phyloP scores from a whole-genome alignment of 2,797 vertebrate species.

The Macropus fuliginosus region DNA sequence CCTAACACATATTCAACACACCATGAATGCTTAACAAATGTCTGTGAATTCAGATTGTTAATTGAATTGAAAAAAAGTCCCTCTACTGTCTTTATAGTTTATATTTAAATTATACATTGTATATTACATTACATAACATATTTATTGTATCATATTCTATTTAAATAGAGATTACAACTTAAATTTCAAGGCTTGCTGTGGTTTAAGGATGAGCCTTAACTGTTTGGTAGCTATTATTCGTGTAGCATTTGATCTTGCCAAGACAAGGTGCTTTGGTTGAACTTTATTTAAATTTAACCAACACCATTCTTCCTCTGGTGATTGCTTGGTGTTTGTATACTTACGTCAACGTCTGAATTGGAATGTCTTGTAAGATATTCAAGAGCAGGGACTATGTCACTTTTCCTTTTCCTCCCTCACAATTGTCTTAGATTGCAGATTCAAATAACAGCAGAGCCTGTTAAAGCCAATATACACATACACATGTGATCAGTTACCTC shows the following conservation, averaged over 20 bases:
- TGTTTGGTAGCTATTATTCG: not conserved
- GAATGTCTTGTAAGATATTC: not conserved
- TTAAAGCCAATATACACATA: constrained; percentile 7
- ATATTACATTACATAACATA: not conserved
- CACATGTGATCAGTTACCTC: not conserved
- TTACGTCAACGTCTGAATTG: not conserved
- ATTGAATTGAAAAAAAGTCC: not conserved
- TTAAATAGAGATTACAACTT: not conserved
- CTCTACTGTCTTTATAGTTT: not conserved
- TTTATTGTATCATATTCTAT: not conserved
- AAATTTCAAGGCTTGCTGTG: not conserved
- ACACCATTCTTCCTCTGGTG: not conserved
- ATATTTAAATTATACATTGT: not conserved
- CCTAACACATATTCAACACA: not conserved
- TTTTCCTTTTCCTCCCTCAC: not conserved
- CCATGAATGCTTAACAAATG: not conserved
- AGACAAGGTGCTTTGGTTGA: not conserved
- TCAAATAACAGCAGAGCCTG: not conserved
- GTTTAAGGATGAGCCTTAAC: not conserved
- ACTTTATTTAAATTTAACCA: not conserved
- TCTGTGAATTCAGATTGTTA: not conserved
- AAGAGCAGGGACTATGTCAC: not conserved
- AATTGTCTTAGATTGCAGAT: not conserved
- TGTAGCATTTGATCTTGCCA: not conserved
- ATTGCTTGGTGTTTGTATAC: not conserved